Evolutionary conservation across 1,140 invertebrate genomes (phyloP), one percentile per base, ranked within the genome.

Genomic region (Drosophila jambulina): DNA sequence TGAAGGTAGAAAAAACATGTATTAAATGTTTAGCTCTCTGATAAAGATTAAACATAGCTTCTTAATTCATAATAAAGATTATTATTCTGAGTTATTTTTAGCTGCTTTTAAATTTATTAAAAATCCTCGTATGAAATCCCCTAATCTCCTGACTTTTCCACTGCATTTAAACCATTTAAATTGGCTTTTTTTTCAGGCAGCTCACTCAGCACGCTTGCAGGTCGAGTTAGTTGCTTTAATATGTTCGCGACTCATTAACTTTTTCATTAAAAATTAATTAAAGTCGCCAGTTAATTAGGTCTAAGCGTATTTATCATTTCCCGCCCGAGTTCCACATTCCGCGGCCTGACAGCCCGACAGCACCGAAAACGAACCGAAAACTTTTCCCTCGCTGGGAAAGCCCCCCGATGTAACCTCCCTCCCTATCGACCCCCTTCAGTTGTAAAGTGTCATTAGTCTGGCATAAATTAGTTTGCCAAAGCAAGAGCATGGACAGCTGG

Each of bases 221-320:
- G 23, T 57, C 65, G 64, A 54, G 64, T 85, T 79, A 78, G 85
- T 80, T 80, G 69, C 77, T 80, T 80, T 80, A 80, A 80, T 79
- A 80, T 80, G 78, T 91, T 90, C 81, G 80, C 81, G 85, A 75
- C 85, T 90, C 85, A 90, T 90, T 90, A 90, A 80, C 68, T 90
- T 85, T 90, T 90, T 90, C 86, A 90, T 90, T 90, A 90, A 85
- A 90, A 91, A 90, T 90, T 85, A 90, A 90, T 90, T 90, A 90
- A 90, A 90, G 85, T 90, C 71, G 81, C 86, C 80, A 90, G 85
- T 90, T 90, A 90, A 90, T 90, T 90, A 90, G 82, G 85, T 90
- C 86, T 88, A 90, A 90, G 85, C 85, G 86, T 90, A 90, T 90
- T 90, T 90, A 90, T 90, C 85, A 90, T 90, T 90, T 90, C 80